Evolutionary conservation across 1,140 invertebrate species (phyloP).

Genomic region (Chrysoperla carnea): DNA sequence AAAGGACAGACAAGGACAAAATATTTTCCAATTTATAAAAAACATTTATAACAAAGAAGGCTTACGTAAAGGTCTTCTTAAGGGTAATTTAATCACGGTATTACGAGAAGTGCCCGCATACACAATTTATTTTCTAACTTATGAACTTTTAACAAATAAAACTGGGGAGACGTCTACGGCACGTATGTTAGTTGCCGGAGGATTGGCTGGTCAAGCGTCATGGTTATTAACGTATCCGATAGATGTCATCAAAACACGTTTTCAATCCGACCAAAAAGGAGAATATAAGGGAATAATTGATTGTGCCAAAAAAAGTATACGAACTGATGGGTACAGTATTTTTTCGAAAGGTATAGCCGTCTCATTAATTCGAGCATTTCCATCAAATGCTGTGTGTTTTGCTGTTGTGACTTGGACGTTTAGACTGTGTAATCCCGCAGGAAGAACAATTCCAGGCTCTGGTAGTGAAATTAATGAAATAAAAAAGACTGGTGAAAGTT

Average conservation of each 20-base stretch:
- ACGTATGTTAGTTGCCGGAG: constrained; percentile 57
- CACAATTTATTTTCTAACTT: constrained; percentile 37
- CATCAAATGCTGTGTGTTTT: constrained; percentile 84
- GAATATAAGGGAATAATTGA: constrained; percentile 48
- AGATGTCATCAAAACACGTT: constrained; percentile 76
- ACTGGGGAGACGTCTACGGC: constrained; percentile 24
- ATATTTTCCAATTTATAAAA: constrained; percentile 43
- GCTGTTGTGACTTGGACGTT: constrained; percentile 64
- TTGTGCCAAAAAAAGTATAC: constrained; percentile 50
- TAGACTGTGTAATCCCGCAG: constrained; percentile 15
- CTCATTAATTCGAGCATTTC: constrained; percentile 69
- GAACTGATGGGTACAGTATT: constrained; percentile 44
- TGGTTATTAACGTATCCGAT: constrained; percentile 77
- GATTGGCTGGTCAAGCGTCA: constrained; percentile 62
- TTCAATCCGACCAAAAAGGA: constrained; percentile 55
- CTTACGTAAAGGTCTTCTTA: constrained; percentile 40
- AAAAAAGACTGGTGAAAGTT: too few relatives aligned
- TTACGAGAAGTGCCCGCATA: constrained; percentile 20
- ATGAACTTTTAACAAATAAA: constrained; percentile 44
- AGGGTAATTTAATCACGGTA: constrained; percentile 57
- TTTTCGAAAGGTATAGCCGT: constrained; percentile 55
- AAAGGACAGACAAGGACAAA: constrained; percentile 17
- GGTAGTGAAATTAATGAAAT: too few relatives aligned
- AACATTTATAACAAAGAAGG: constrained; percentile 46
- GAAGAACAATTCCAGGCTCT: too few relatives aligned